phyloP scores from a whole-genome alignment of 2,797 vertebrate genomes.

The Dromococcyx pavoninus region DNA sequence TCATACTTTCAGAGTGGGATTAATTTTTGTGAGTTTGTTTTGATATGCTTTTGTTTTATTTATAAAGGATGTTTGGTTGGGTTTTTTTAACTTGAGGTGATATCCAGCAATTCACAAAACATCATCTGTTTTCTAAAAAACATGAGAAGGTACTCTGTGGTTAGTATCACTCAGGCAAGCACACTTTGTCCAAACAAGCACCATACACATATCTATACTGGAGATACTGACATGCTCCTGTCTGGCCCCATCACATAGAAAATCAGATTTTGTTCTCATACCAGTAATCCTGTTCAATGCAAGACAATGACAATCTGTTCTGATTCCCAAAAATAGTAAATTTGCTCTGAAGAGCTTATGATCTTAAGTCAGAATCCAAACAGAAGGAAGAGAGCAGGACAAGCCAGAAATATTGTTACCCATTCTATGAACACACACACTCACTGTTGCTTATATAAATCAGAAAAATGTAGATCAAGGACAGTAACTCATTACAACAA shows the following conservation, averaged over 20 bases:
- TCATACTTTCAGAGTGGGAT: background rate
- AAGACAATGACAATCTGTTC: background rate
- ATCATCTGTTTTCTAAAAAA: background rate
- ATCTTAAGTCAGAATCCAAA: background rate
- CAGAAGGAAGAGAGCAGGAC: background rate
- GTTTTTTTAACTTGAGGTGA: background rate
- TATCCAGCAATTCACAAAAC: background rate
- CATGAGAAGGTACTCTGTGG: background rate
- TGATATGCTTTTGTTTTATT: background rate
- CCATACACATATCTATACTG: fast-evolving
- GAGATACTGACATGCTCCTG: background rate
- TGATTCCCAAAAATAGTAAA: background rate
- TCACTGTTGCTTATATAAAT: background rate
- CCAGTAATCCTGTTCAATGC: background rate
- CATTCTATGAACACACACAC: background rate
- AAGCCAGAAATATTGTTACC: background rate
- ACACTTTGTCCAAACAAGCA: background rate
- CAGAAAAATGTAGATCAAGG: background rate
- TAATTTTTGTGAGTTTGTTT: background rate
- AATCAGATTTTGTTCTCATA: background rate
- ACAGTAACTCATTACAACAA: background rate
- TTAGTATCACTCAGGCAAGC: background rate
- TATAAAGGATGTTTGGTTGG: background rate
- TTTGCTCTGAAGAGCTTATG: background rate
- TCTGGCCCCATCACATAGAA: background rate